Percentiles rank a stretch among this genome's conserved stretches.
These are phyloP conservation scores for Apoderus coryli DNA, from an alignment of 2,888 invertebrate species.

Conservation along the genomic window DNA sequence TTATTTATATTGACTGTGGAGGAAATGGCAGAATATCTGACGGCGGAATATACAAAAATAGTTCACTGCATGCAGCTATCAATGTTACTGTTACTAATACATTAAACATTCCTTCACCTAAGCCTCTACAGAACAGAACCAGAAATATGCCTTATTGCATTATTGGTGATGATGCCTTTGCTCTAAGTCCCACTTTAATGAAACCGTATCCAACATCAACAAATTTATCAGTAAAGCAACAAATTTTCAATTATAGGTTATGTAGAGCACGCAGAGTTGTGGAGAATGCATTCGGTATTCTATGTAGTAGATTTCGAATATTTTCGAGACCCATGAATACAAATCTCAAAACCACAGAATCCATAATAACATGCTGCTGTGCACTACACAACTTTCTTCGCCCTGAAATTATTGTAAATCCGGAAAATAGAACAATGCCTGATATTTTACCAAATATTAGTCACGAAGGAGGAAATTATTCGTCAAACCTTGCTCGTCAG, in stretches of 20 bases:
- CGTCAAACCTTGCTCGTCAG: no score
- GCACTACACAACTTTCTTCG: no score
- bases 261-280: constrained; percentile 12
- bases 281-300: constrained; percentile 13
- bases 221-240: constrained; percentile 13
- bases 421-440: no score
- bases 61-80: constrained; percentile 9
- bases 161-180: constrained; percentile 14
- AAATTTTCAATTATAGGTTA: constrained; percentile 18
- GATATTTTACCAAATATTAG: no score
- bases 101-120: background rate
- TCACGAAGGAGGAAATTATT: no score
- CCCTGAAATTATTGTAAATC: no score
- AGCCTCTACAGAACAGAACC: background rate
- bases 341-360: no score
- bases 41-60: constrained; percentile 17
- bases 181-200: constrained; percentile 15
- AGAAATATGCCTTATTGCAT: constrained; percentile 10
- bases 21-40: constrained; percentile 17
- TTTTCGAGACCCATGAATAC: constrained; percentile 13
- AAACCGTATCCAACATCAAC: constrained; percentile 17
- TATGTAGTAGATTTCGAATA: constrained; percentile 12
- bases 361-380: no score
- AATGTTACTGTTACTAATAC: background rate
- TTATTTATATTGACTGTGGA: constrained; percentile 14